Conservation (phyloP, 2,113 vertebrate species). For the Pseudopipra pipra region DNA sequence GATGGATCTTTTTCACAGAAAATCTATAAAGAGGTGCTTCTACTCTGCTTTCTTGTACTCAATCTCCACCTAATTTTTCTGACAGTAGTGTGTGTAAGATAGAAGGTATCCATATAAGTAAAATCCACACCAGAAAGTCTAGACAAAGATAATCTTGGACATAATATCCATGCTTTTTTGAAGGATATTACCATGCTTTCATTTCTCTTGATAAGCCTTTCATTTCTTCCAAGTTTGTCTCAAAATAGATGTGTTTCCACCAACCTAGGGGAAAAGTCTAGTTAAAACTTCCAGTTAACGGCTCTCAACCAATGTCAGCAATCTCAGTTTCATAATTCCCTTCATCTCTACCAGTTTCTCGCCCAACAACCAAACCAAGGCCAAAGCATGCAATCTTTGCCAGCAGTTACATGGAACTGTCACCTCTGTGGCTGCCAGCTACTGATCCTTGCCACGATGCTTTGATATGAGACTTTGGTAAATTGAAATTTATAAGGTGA, state of each 20-base stretch:
- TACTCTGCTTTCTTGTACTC: background rate
- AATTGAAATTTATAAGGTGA: background rate
- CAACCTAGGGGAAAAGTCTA: background rate
- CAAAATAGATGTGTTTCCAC: background rate
- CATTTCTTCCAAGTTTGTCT: background rate
- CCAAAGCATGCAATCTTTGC: background rate
- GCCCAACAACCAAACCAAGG: background rate
- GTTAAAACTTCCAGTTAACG: background rate
- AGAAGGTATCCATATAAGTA: background rate
- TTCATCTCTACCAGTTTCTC: background rate
- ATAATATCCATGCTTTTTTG: background rate
- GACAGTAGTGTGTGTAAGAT: background rate
- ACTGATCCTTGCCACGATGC: background rate
- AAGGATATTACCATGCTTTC: background rate
- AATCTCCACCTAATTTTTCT: background rate
- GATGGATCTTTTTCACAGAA: background rate
- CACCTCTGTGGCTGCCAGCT: background rate
- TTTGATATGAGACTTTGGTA: background rate
- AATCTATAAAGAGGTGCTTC: background rate
- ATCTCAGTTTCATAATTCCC: background rate
- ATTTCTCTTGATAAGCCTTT: background rate
- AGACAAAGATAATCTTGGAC: background rate
- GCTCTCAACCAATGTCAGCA: background rate
- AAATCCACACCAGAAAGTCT: background rate
- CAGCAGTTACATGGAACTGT: background rate